Conservation (phyloP, 2,797 vertebrate species). For the Sandelia bainsii region DNA sequence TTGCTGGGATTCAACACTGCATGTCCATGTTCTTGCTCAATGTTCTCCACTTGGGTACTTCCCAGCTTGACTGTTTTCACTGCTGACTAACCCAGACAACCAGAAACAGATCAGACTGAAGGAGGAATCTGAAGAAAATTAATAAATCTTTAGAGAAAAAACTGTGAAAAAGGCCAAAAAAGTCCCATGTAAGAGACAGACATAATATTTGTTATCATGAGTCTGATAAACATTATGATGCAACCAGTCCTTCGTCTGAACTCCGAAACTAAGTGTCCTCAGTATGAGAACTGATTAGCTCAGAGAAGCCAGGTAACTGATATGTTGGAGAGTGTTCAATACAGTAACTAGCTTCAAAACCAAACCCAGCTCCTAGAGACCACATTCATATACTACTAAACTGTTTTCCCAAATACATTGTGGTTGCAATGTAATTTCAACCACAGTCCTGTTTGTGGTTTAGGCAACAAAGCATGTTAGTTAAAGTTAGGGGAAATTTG, state of each 20-base stretch:
- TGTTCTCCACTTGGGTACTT: background rate
- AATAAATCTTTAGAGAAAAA: background rate
- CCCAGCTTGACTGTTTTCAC: background rate
- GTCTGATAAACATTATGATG: background rate
- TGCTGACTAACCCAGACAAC: constrained; percentile 13
- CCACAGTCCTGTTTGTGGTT: background rate
- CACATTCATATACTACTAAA: background rate
- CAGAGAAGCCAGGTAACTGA: background rate
- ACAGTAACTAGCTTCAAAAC: too few species aligned
- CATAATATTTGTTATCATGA: constrained; percentile 1
- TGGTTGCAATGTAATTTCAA: background rate
- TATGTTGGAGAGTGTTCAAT: too few species aligned
- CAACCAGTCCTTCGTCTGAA: background rate
- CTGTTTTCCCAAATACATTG: background rate
- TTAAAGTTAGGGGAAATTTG: background rate
- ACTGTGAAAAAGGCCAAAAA: background rate
- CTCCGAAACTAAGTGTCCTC: background rate
- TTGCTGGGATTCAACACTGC: background rate
- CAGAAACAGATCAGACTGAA: background rate
- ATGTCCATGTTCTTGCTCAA: background rate
- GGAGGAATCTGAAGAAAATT: background rate
- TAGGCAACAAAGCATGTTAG: background rate
- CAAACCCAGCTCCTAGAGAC: too few species aligned
- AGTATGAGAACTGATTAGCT: background rate
- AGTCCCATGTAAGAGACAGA: constrained; percentile 7